Conservation (phyloP, 1,140 invertebrate species). For the Apis mellifera region DNA sequence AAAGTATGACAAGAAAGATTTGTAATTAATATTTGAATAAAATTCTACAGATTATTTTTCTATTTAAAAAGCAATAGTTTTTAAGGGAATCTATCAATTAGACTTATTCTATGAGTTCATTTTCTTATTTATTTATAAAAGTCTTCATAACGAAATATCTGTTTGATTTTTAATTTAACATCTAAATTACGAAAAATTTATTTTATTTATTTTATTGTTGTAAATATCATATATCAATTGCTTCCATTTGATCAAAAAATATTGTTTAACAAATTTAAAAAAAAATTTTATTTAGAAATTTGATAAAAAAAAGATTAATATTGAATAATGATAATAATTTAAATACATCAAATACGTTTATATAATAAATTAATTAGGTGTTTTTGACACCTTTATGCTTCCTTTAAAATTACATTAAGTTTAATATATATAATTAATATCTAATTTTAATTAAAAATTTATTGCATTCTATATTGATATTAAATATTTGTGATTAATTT, state of each 20-base stretch:
- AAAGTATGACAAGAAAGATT: constrained; percentile 10
- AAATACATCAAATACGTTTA: neutral
- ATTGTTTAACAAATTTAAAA: neutral
- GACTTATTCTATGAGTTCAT: constrained; percentile 36
- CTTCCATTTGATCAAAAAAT: neutral
- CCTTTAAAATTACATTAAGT: constrained; percentile 9
- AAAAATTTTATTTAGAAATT: neutral
- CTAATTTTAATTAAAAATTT: constrained; percentile 4
- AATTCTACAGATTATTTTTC: constrained; percentile 64
- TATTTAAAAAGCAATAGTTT: constrained; percentile 60
- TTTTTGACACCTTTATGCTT: constrained; percentile 11
- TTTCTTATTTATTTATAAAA: constrained; percentile 26
- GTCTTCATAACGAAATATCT: neutral
- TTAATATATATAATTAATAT: neutral
- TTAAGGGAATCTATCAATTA: constrained; percentile 68
- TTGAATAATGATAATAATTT: neutral
- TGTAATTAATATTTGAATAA: constrained; percentile 26
- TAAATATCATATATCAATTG: no score
- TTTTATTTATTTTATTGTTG: neutral
- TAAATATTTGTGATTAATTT: neutral
- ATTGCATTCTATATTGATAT: neutral
- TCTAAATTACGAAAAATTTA: neutral
- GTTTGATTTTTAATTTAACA: neutral
- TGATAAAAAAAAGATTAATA: neutral
- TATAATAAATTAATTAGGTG: neutral